These are phyloP conservation scores for Corynorhinus townsendii DNA, from an alignment of 2,113 vertebrate species.

Conservation along the genomic window DNA sequence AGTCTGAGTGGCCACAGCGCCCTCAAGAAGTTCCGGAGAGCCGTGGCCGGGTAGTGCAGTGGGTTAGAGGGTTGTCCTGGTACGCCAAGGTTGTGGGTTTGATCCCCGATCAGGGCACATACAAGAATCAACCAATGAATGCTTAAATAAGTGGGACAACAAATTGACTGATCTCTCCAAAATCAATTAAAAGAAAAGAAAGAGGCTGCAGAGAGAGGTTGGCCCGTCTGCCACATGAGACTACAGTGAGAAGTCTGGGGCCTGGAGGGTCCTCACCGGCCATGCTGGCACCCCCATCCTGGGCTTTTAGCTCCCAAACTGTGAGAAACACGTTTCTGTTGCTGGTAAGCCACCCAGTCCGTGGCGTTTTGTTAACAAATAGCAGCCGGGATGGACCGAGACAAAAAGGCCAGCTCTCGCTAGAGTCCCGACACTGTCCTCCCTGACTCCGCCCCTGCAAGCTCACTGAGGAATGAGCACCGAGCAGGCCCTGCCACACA, in stretches of 20 bases:
- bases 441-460: accelerated
- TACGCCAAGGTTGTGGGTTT: not conserved
- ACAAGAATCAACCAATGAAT: not conserved
- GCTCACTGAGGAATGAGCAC: not conserved
- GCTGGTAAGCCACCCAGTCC: not conserved
- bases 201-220: not conserved
- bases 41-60: not conserved
- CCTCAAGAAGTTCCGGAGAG: not conserved
- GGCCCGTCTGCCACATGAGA: not conserved
- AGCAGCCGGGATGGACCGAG: accelerated
- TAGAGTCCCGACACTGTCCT: not conserved
- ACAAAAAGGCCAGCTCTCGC: not conserved
- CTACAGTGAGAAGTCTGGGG: not conserved
- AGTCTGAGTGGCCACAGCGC: not conserved
- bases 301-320: not conserved
- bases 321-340: not conserved
- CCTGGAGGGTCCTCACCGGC: accelerated
- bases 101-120: not conserved
- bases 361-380: too few relatives aligned
- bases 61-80: not conserved
- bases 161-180: not conserved
- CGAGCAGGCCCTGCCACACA: accelerated
- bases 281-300: not conserved
- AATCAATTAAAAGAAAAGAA: not conserved
- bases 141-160: not conserved